Evolutionary conservation across 2,888 invertebrate species (phyloP), one percentile per base, ranked within the genome.

Genomic region (Nomada hirtipes): DNA sequence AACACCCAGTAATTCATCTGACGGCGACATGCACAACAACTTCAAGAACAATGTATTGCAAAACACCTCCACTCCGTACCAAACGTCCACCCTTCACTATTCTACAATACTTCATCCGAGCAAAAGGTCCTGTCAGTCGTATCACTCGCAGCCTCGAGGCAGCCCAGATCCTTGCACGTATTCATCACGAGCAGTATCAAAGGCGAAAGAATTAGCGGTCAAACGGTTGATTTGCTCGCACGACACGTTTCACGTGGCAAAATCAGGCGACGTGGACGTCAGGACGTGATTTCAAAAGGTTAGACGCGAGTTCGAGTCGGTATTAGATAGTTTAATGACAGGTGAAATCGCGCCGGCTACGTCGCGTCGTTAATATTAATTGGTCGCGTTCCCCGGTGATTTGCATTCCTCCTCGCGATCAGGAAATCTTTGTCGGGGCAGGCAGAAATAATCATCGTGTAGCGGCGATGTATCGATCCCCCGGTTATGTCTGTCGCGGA

Each of bases 311-410:
- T 64, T 65, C 63, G 73, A 64, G 65, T 67, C 72, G 70, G 74
- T 11, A 88, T 82, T 79, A 80, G 84, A 88, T 82, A 78, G 78
- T 79, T 67, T 79, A 85, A 85, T 81, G 83, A 79, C 76, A 71
- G 75, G 78, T 81, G 69, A 84, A 85, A 89, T 89, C 87, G 82
- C 75, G 85, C 76, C 75, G 77, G 75, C 73, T 82, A 83, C 82
- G 72, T 80, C 83, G 42, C 80, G 86, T 85, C 87, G 87, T 89
- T 90, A 90, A 91, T 91, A 90, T 90, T 90, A 90, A 89, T 90
- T 88, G 82, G 76, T 78, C 82, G 76, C 73, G 68, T 72, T 76
- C 67, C n/a, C 64, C n/a, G 71, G 71, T 18, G 76, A 83, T 89
- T 91, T 90, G 68, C 88, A 89, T 91, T 89, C 86, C 83, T 82